Base-by-base conservation (phyloP, 2,113 vertebrate species). In the Hemiscyllium ocellatum region DNA sequence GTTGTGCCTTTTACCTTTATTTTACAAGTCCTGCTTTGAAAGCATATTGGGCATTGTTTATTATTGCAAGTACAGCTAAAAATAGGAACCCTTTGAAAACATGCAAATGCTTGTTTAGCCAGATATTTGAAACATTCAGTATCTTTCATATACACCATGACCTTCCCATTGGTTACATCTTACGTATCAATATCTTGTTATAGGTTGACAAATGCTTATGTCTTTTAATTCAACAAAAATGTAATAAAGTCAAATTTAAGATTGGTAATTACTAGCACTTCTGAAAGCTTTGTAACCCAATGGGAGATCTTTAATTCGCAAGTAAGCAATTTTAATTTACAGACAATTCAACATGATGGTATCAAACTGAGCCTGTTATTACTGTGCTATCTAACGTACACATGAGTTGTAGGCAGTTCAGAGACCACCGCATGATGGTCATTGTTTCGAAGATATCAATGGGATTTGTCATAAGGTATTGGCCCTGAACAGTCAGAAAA, bases 241-340 rank as follows among this genome's bases (percentile, higher is more conserved):
- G 61, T 66, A 68, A 66, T 93, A 93, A 93, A n/a, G 29, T 13
- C 33, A 91, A 17, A 93, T 93, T 93, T 93, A 93, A 93, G 61
- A 93, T 93, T 93, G 24, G 89, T 66, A 93, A 93, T 93, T 93
- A 93, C 89, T 61, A 68, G 29, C n/a, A 93, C 33, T 65, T 93
- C 66, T 93, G 89, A 93, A 93, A 93, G 61, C 89, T 37, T 93
- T 37, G n/a, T 42, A 61, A 68, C 89, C 72, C 61, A 42, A n/a
- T 66, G 89, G 89, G 89, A 93, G 89, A 93, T 93, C 65, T 93
- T 42, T 93, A 93, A 93, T 93, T 93, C 66, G 61, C 89, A 68
- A 93, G 89, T 61, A 91, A 66, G 89, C 89, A 93, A 93, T 93
- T 93, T 93, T 93, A 93, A 93, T 93, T 66, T 93, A 66, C 61